phyloP scores from a whole-genome alignment of 35 echinoderm and acorn worm genomes.

The Patiria miniata region DNA sequence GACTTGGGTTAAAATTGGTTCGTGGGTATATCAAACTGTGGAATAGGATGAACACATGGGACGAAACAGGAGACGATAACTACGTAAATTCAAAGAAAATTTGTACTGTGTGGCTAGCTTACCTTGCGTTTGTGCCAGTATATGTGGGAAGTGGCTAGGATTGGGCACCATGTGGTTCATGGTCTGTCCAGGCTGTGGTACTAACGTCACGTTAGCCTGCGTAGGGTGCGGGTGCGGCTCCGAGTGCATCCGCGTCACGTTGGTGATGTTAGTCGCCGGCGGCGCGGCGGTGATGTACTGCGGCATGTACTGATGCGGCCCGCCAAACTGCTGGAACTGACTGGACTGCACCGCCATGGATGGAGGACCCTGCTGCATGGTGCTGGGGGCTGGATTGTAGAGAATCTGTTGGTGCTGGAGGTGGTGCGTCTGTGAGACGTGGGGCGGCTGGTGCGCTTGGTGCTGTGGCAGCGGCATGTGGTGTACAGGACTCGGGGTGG shows the following conservation, averaged over 20 bases:
- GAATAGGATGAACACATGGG: too few species aligned
- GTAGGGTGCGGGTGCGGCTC: constrained; percentile 54
- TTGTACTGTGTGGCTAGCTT: too few species aligned
- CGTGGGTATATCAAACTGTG: too few species aligned
- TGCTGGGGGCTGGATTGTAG: constrained; percentile 9
- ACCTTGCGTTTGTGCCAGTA: constrained; percentile 17
- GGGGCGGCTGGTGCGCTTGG: constrained; percentile 40
- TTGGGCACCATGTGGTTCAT: neutral
- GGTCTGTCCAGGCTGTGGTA: neutral
- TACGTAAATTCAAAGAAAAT: too few species aligned
- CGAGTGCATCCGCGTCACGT: constrained; percentile 48
- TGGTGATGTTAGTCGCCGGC: constrained; percentile 57
- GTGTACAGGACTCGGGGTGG: constrained; percentile 34
- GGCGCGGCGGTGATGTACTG: constrained; percentile 21
- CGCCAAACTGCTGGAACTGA: constrained; percentile 21
- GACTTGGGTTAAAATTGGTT: too few species aligned
- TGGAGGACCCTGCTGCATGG: constrained; percentile 11
- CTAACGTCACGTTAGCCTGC: constrained; percentile 4
- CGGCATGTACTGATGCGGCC: neutral
- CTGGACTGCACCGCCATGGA: constrained; percentile 21
- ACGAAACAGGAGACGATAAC: too few species aligned
- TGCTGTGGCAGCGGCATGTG: constrained; percentile 43
- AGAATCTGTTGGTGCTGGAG: constrained; percentile 17
- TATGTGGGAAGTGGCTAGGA: neutral
- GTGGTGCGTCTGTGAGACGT: constrained; percentile 4